Percentiles rank a stretch among this genome's conserved stretches.
These are phyloP conservation scores for Drosophila setifemur DNA, from an alignment of 1,140 invertebrate genomes.

Conservation along the genomic window DNA sequence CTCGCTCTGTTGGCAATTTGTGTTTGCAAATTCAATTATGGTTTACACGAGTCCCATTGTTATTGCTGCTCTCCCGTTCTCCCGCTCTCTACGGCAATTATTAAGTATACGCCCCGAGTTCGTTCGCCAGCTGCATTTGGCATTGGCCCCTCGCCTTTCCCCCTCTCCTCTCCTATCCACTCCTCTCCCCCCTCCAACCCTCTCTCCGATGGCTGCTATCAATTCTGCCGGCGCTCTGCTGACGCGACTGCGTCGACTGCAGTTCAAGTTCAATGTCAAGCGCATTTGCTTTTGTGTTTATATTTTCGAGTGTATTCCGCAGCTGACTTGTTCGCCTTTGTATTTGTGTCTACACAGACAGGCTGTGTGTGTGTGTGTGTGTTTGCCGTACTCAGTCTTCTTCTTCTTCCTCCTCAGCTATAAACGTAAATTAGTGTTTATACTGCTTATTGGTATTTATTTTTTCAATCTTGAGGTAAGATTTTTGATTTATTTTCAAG, in stretches of 20 bases:
- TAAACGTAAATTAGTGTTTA: slow-evolving; percentile 58
- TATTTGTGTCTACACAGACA: slow-evolving; percentile 29
- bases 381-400: slow-evolving; percentile 1
- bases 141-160: slow-evolving; percentile 7
- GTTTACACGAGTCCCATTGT: slow-evolving; percentile 27
- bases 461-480: not conserved
- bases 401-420: not conserved
- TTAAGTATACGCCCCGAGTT: slow-evolving; percentile 36
- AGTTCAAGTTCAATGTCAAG: slow-evolving; percentile 82
- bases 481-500: slow-evolving; percentile 27
- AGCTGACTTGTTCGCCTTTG: slow-evolving; percentile 22
- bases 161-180: not conserved
- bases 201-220: slow-evolving; percentile 11
- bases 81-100: not conserved
- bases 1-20: slow-evolving; percentile 3
- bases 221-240: slow-evolving; percentile 13
- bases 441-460: slow-evolving; percentile 28
- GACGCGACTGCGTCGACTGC: slow-evolving; percentile 42
- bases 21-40: slow-evolving; percentile 50
- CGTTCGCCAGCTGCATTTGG: slow-evolving; percentile 37
- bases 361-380: slow-evolving; percentile 18
- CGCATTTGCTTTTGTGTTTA: slow-evolving; percentile 63
- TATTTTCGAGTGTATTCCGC: slow-evolving; percentile 25
- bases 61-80: not conserved
- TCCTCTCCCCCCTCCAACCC: not conserved